Conservation (phyloP, 2,113 vertebrate genomes). For the Hippocampus abdominalis region DNA sequence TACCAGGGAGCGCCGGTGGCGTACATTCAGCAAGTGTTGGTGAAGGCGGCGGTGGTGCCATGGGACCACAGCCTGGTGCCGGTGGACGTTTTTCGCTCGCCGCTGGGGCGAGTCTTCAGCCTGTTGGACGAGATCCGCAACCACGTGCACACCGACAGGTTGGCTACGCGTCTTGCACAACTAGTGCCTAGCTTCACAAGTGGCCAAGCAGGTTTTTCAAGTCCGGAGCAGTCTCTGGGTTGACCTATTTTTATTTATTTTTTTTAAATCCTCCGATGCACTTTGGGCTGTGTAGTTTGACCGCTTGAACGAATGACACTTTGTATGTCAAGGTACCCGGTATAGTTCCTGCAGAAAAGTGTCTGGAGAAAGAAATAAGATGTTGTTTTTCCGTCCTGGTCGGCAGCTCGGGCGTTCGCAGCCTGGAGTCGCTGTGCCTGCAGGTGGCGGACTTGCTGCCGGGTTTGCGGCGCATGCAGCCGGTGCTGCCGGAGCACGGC, state of each 20-base stretch:
- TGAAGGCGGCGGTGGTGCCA: conserved; percentile 91
- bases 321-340: no score
- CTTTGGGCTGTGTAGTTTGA: no score
- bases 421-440: conserved; percentile 88
- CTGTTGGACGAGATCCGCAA: conserved; percentile 93
- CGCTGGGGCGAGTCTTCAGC: conserved; percentile 85
- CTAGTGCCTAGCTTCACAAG: neutral
- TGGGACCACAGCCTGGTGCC: conserved; percentile 91
- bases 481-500: conserved; percentile 88
- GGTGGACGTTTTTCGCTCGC: conserved; percentile 89
- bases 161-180: neutral
- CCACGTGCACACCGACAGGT: conserved; percentile 89
- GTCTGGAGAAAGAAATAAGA: neutral
- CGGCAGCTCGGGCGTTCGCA: conserved; percentile 76
- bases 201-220: neutral
- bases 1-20: conserved; percentile 89
- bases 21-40: conserved; percentile 94
- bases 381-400: neutral
- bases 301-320: no score
- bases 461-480: conserved; percentile 81
- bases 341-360: no score
- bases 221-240: no score
- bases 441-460: conserved; percentile 93
- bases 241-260: no score
- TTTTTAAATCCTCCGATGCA: no score